Percentiles rank a stretch among this genome's conserved stretches.
phyloP scores from a whole-genome alignment of 1,140 invertebrate species.

The Ceratina japonica region DNA sequence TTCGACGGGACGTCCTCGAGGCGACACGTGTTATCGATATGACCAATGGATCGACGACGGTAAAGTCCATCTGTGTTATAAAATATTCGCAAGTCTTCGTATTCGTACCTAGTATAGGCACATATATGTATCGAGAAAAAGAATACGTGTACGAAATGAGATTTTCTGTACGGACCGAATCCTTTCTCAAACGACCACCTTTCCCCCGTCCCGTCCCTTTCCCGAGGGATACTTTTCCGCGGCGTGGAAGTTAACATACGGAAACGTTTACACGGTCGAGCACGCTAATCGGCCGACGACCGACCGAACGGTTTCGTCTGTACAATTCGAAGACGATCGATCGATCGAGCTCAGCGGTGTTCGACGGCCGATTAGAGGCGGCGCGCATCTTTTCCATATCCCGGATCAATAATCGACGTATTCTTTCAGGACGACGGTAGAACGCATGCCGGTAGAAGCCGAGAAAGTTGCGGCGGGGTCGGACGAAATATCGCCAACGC shows the following conservation, averaged over 20 bases:
- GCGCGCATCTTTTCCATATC: constrained; percentile 50
- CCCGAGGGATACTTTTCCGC: background rate
- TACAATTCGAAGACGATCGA: constrained; percentile 31
- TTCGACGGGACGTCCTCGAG: constrained; percentile 34
- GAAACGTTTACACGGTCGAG: background rate
- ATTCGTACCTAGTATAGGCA: no score
- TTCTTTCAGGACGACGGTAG: constrained; percentile 86
- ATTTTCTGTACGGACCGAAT: no score
- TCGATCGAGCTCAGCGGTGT: constrained; percentile 18
- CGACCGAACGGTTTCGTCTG: constrained; percentile 7
- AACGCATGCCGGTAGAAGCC: constrained; percentile 84
- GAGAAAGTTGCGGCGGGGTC: constrained; percentile 90
- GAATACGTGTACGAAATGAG: background rate
- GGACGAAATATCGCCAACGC: constrained; percentile 94
- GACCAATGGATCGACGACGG: background rate
- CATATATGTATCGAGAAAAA: background rate
- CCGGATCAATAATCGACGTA: constrained; percentile 45
- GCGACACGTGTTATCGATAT: constrained; percentile 24
- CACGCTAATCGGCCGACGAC: background rate
- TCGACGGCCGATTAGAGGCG: constrained; percentile 35
- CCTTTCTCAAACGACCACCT: background rate
- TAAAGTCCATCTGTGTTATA: background rate
- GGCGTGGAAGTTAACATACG: no score
- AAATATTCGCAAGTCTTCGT: constrained; percentile 14
- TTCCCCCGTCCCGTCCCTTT: background rate